Evolutionary conservation across 1,140 invertebrate genomes (phyloP).

Genomic region (Drosophila rufa): DNA sequence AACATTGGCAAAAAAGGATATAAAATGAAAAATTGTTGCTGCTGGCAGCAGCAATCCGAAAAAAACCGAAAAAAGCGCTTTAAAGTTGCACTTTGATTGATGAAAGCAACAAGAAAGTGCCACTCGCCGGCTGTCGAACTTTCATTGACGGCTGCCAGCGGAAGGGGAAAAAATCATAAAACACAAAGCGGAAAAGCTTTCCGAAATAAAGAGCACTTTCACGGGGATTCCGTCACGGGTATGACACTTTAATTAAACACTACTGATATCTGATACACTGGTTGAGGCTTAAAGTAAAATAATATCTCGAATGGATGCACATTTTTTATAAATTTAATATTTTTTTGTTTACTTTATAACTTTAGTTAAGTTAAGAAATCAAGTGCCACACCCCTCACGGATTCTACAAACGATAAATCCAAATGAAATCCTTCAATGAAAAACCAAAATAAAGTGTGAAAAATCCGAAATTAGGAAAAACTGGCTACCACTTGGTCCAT

Average conservation of each 20-base stretch:
- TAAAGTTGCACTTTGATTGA: constrained; percentile 64
- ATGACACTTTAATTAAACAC: background rate
- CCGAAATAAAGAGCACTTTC: constrained; percentile 9
- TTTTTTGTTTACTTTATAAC: too few species aligned
- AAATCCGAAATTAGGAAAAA: constrained; percentile 13
- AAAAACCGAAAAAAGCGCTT: constrained; percentile 26
- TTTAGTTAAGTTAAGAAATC: background rate
- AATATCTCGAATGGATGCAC: too few species aligned
- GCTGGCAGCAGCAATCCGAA: constrained; percentile 20
- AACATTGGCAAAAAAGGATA: constrained; percentile 10
- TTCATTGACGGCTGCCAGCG: constrained; percentile 5
- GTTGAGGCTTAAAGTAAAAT: too few species aligned
- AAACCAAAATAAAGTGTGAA: constrained; percentile 12
- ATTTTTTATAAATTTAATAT: too few species aligned
- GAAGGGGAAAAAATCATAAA: constrained; percentile 15
- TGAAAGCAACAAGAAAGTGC: constrained; percentile 47
- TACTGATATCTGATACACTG: background rate
- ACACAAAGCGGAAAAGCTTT: constrained; percentile 13
- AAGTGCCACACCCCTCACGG: background rate
- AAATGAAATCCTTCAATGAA: background rate
- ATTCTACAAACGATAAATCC: background rate
- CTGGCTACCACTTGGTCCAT: constrained; percentile 67
- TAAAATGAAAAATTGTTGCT: constrained; percentile 68
- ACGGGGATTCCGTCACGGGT: background rate
- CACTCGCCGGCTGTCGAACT: constrained; percentile 50